Evolutionary conservation across 2,113 vertebrate species (phyloP), one percentile per base, ranked within the genome.

Genomic region (Chlamydotis undulata): DNA sequence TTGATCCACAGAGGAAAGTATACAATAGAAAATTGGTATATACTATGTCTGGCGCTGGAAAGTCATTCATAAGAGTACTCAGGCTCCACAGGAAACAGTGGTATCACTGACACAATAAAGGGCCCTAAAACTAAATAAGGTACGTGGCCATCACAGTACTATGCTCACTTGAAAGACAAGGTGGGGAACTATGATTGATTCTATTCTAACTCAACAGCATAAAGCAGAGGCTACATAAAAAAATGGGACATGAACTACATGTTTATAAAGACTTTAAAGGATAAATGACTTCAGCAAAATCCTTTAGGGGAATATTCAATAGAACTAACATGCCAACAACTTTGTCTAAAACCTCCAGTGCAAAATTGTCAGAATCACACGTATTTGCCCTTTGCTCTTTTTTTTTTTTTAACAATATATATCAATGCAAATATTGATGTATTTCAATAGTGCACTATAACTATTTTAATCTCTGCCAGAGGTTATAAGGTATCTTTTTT

Each of bases 11-110:
- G 43, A 85, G 60, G 24, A 79, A 95, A 87, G 23, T 17, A 83
- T 52, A 93, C 75, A 90, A 77, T 35, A 94, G 79, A 91, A 93
- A 95, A 90, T 65, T 93, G 50, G 78, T 67, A 93, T 94, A 80
- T 61, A 88, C 75, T 88, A 77, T 3, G 8, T 47, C 78, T 90
- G 47, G 59, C 63, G 33, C 68, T 93, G 76, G 37, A 81, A 93
- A 95, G 79, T 90, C 88, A 96, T 74, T 93, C 82, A 29, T 80
- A 89, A 88, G 82, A 63, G 59, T 86, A 90, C 79, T 92, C 60
- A 43, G 84, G 73, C 67, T 87, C 84, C 63, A 69, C 50, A 88
- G 23, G 19, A 93, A 90, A 91, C 85, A 67, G 74, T 37, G 15
- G 19, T 76, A 90, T 73, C 84, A 80, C 41, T 49, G 75, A 83